A percentile compares a stretch with the other conserved stretches of the same genome.
phyloP scores from a whole-genome alignment of 2,113 vertebrate genomes.

The Sarotherodon lohbergeri region DNA sequence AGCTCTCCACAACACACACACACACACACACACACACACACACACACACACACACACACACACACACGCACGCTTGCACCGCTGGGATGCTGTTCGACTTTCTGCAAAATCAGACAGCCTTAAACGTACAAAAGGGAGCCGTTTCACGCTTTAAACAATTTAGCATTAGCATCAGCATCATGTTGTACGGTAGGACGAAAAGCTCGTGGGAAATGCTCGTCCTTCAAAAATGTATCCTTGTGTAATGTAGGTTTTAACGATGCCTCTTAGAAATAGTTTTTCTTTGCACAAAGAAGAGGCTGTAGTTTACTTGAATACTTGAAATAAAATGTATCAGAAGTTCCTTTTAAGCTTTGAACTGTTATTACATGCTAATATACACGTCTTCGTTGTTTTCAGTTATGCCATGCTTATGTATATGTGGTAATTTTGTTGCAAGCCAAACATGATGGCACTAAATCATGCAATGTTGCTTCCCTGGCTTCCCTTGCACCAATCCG shows the following conservation, averaged over 20 bases:
- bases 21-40: not conserved
- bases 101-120: not conserved
- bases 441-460: not conserved
- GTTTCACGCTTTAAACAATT: not conserved
- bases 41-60: not conserved
- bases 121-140: not conserved
- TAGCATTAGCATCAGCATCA: not conserved
- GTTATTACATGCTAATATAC: not conserved
- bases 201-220: not conserved
- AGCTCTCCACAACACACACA: not conserved
- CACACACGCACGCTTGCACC: not conserved
- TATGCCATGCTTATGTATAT: not conserved
- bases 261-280: not conserved
- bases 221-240: not conserved
- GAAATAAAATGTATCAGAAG: not conserved
- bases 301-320: not conserved
- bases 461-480: not conserved
- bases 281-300: not conserved
- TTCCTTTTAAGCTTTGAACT: not conserved
- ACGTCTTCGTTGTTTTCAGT: not conserved
- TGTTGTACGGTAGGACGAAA: not conserved
- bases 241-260: not conserved
- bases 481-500: not conserved
- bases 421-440: not conserved
- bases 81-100: not conserved